Conservation (phyloP, 1,140 invertebrate species). For the Calosoma granatense region DNA sequence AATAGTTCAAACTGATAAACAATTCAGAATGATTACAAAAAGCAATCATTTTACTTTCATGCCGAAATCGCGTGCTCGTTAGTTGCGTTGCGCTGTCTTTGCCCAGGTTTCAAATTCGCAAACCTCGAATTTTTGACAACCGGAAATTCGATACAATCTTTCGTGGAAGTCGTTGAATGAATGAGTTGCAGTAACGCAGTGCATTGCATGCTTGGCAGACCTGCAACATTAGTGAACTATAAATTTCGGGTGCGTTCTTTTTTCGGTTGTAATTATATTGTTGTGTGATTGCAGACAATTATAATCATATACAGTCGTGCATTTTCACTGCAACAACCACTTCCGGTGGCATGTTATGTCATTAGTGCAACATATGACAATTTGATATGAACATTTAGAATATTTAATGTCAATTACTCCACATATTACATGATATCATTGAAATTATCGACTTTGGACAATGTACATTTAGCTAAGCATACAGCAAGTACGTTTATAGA, state of each 20-base stretch:
- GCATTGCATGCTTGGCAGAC: neutral
- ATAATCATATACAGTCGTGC: too few relatives aligned
- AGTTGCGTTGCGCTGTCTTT: neutral
- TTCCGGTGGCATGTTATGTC: neutral
- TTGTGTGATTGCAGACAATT: neutral
- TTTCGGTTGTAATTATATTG: neutral
- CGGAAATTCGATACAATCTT: neutral
- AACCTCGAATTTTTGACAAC: neutral
- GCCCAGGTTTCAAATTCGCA: neutral
- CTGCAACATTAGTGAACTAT: neutral
- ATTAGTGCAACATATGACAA: too few relatives aligned
- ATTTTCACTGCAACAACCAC: neutral
- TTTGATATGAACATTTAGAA: too few relatives aligned
- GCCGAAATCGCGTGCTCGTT: neutral
- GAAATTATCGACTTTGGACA: too few relatives aligned
- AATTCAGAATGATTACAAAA: too few relatives aligned
- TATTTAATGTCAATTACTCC: too few relatives aligned
- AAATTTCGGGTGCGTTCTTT: neutral
- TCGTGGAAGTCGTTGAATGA: neutral
- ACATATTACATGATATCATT: too few relatives aligned
- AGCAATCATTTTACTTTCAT: neutral
- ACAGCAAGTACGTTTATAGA: too few relatives aligned
- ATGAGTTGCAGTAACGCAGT: neutral
- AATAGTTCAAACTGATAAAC: too few relatives aligned
- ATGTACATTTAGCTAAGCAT: too few relatives aligned